Conservation (phyloP, 2,888 invertebrate genomes). For the Artemia sp. region DNA sequence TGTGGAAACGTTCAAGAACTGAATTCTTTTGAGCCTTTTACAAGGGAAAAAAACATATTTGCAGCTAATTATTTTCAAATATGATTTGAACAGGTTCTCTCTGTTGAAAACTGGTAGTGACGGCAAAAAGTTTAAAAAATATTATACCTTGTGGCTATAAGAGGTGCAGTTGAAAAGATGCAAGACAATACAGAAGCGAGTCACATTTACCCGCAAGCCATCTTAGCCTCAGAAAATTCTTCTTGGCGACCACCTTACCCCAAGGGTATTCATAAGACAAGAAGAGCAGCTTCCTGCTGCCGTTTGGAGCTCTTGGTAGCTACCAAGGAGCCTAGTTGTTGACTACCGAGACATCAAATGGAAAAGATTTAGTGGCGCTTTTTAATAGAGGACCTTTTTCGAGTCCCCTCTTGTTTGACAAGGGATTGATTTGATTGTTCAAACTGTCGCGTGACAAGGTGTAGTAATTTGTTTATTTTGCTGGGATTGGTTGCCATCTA, state of each 20-base stretch:
- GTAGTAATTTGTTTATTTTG: too few species aligned
- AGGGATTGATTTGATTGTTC: not conserved
- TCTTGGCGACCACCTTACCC: constrained; percentile 12
- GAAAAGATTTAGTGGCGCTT: constrained; percentile 12
- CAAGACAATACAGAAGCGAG: constrained; percentile 16
- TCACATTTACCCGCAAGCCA: constrained; percentile 8
- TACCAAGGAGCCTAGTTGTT: constrained; percentile 8
- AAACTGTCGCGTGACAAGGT: too few species aligned
- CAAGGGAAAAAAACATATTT: not conserved
- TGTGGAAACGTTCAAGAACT: too few species aligned
- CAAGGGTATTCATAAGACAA: constrained; percentile 1
- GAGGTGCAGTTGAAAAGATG: constrained; percentile 13
- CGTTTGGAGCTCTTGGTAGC: constrained; percentile 11
- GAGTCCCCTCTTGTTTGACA: not conserved
- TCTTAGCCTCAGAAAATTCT: constrained; percentile 4
- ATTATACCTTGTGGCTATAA: not conserved
- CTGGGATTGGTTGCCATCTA: too few species aligned
- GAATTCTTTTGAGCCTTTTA: not conserved
- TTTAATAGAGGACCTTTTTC: constrained; percentile 4
- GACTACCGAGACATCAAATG: constrained; percentile 11
- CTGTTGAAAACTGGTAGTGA: constrained; percentile 11
- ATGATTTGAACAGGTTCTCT: not conserved
- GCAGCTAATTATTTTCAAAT: not conserved
- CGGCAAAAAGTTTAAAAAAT: constrained; percentile 3
- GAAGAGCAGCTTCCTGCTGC: constrained; percentile 14